Conservation (phyloP, 2,888 invertebrate species). For the Didymodactylos carnosus region DNA sequence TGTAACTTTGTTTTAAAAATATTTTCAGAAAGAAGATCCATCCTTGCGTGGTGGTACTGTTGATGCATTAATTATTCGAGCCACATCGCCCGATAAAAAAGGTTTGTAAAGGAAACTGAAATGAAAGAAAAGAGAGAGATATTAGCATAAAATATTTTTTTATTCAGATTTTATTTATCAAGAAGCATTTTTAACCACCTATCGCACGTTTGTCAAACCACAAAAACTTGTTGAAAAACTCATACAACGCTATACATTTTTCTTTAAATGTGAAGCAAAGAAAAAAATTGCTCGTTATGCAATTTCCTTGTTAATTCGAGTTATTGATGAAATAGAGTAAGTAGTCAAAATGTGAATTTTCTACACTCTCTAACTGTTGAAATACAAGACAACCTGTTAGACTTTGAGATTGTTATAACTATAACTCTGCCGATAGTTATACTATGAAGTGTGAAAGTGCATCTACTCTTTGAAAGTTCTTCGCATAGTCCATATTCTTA, state of each 20-base stretch:
- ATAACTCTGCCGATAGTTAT: no score
- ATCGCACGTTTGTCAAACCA: slow-evolving; percentile 78
- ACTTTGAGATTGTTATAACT: no score
- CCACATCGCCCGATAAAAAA: slow-evolving; percentile 74
- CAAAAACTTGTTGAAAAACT: slow-evolving; percentile 63
- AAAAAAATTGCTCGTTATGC: slow-evolving; percentile 59
- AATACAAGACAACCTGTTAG: no score
- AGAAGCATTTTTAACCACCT: slow-evolving; percentile 93
- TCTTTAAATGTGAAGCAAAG: slow-evolving; percentile 40
- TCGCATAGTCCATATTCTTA: no score
- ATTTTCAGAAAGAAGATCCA: not conserved
- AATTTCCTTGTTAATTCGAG: slow-evolving; percentile 73
- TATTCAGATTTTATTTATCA: slow-evolving; percentile 60
- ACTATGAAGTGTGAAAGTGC: no score
- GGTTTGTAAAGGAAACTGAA: no score
- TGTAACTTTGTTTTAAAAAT: not conserved
- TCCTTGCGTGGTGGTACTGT: slow-evolving; percentile 67
- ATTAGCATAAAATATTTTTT: no score
- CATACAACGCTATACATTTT: slow-evolving; percentile 54
- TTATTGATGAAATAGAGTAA: slow-evolving; percentile 86
- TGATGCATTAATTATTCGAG: slow-evolving; percentile 81
- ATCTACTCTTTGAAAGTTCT: no score
- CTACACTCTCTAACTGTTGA: no score
- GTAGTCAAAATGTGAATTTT: no score
- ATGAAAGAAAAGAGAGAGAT: no score